A percentile compares a stretch with the other conserved stretches of the same genome.
These are phyloP conservation scores for Heteromurus nitidus DNA, from an alignment of 2,888 invertebrate genomes.

Conservation along the genomic window DNA sequence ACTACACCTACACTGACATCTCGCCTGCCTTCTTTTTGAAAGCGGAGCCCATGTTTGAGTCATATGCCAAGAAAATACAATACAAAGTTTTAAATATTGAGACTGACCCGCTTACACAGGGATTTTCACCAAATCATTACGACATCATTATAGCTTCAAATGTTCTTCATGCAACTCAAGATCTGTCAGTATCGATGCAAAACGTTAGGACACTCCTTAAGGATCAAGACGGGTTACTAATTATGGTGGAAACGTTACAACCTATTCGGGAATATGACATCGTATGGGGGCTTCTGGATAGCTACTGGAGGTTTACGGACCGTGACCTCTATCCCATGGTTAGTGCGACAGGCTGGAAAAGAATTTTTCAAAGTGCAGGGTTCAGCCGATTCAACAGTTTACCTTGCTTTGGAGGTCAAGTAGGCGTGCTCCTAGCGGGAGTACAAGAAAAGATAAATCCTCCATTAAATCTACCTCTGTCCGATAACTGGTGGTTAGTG, in stretches of 20 bases:
- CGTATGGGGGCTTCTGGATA: conserved; percentile 49
- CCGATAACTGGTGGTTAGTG: conserved; percentile 50
- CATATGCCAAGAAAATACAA: conserved; percentile 43
- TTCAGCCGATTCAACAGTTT: conserved; percentile 18
- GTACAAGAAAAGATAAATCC: no score
- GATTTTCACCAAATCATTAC: conserved; percentile 57
- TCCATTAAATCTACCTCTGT: not conserved
- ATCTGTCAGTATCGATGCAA: conserved; percentile 24
- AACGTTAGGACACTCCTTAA: conserved; percentile 41
- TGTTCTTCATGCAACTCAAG: conserved; percentile 60
- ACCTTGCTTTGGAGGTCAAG: conserved; percentile 30
- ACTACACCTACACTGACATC: conserved; percentile 64
- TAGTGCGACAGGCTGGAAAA: conserved; percentile 18
- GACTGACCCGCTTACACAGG: conserved; percentile 56
- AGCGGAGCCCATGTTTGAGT: conserved; percentile 51
- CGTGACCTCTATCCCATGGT: conserved; percentile 37
- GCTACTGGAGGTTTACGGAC: conserved; percentile 54
- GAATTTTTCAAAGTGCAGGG: conserved; percentile 4
- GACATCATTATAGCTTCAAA: conserved; percentile 61
- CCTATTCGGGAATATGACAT: conserved; percentile 50
- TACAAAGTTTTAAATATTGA: conserved; percentile 66
- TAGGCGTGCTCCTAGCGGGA: conserved; percentile 17
- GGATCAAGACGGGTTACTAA: conserved; percentile 17
- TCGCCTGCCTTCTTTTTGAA: conserved; percentile 60
- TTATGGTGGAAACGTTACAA: conserved; percentile 41